A percentile compares a stretch with the other conserved stretches of the same genome.
Conservation (phyloP, 2,888 invertebrate genomes). For the Cephus nigrinus region DNA sequence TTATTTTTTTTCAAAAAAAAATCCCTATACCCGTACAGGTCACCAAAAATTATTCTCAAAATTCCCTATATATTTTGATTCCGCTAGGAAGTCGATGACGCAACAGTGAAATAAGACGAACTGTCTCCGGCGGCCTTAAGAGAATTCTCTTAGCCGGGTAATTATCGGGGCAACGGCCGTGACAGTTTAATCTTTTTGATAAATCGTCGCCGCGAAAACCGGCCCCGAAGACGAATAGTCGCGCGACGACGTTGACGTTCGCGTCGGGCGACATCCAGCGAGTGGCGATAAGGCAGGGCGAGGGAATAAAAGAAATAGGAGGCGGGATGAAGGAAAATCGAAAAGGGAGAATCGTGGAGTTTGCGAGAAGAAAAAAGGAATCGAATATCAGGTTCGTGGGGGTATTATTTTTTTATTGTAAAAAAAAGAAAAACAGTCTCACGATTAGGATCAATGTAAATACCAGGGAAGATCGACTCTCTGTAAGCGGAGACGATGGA, state of each 20-base stretch:
- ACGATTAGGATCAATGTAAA: neutral
- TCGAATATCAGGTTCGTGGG: neutral
- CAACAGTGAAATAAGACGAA: neutral
- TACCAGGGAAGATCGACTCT: neutral
- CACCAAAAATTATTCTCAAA: too few relatives aligned
- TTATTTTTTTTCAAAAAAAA: too few relatives aligned
- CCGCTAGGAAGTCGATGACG: neutral
- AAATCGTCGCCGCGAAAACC: neutral
- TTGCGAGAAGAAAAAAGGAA: neutral
- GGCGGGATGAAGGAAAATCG: neutral
- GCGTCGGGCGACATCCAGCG: neutral
- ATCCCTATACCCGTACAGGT: too few relatives aligned
- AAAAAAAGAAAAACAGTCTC: neutral
- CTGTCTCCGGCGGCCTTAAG: neutral
- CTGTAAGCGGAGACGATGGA: neutral
- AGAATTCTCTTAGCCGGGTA: neutral
- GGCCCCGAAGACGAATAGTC: neutral
- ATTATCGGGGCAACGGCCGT: neutral
- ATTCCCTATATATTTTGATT: neutral
- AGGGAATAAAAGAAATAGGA: neutral
- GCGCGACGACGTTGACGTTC: neutral
- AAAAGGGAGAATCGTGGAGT: neutral
- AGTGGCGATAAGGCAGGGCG: neutral
- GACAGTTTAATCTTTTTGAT: neutral
- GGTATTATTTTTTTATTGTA: neutral